These are phyloP conservation scores for Frankliniella fusca DNA, from an alignment of 2,888 invertebrate genomes.

Conservation along the genomic window DNA sequence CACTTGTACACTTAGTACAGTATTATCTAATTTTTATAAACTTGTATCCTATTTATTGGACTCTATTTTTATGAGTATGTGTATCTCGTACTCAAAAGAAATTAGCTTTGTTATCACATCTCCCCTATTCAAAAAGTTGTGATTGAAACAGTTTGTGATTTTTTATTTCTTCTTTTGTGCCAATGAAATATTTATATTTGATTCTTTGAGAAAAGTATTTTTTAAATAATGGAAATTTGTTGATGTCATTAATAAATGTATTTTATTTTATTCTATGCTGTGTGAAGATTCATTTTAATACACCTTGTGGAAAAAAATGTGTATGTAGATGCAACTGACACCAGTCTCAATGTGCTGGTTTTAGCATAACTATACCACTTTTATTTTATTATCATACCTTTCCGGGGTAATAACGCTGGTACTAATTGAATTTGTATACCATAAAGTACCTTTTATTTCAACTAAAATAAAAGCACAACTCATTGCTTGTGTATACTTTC, in stretches of 20 bases:
- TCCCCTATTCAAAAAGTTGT: neutral
- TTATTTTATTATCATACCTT: too few species aligned
- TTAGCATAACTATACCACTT: too few species aligned
- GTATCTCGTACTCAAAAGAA: neutral
- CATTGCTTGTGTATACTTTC: neutral
- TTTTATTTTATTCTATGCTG: neutral
- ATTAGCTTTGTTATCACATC: neutral
- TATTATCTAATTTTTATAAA: neutral
- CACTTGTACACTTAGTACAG: neutral
- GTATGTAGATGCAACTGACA: too few species aligned
- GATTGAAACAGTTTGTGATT: neutral
- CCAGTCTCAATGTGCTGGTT: too few species aligned
- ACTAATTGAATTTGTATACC: neutral
- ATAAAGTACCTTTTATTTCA: conserved; percentile 8
- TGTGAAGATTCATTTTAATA: neutral
- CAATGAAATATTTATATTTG: neutral
- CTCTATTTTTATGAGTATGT: neutral
- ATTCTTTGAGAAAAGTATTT: neutral
- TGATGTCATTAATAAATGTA: neutral
- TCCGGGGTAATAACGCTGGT: too few species aligned
- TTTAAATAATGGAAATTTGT: neutral
- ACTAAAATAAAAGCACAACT: conserved; percentile 24
- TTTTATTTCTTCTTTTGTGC: neutral
- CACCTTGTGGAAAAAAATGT: too few species aligned
- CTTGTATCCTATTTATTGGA: neutral